Conservation (phyloP, 2,113 vertebrate species). For the Synchiropus splendidus region DNA sequence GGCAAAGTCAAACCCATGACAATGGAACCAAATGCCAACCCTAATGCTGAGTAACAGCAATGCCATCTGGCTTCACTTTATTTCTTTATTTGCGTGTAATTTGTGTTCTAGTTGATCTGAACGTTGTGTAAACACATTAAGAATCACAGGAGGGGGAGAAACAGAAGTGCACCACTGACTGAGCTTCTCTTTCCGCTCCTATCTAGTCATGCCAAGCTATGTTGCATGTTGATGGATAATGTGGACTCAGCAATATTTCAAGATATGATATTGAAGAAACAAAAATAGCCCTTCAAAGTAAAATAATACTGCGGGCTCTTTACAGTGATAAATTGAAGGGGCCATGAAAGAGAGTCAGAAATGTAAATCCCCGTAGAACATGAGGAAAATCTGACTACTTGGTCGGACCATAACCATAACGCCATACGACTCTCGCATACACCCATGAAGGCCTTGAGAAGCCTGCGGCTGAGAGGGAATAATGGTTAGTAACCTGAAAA, state of each 20-base stretch:
- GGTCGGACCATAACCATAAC: conserved; percentile 41
- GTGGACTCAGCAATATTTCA: conserved; percentile 50
- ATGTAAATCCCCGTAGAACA: conserved; percentile 42
- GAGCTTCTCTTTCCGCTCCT: neutral
- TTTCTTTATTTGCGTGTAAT: conserved; percentile 45
- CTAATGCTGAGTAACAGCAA: conserved; percentile 41
- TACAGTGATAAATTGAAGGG: conserved; percentile 50
- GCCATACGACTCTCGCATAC: conserved; percentile 6
- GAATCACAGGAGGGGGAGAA: conserved; percentile 15
- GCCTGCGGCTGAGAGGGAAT: conserved; percentile 44
- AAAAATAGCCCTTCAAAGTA: conserved; percentile 31
- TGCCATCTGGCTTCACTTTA: conserved; percentile 48
- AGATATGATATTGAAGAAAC: conserved; percentile 38
- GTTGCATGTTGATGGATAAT: conserved; percentile 34
- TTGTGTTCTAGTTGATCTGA: conserved; percentile 37
- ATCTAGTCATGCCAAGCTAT: too few species aligned
- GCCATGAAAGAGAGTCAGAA: conserved; percentile 47
- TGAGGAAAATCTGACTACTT: conserved; percentile 41
- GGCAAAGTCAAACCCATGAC: conserved; percentile 30
- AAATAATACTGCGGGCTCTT: conserved; percentile 44
- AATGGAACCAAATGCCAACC: conserved; percentile 30
- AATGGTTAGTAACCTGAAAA: conserved; percentile 64
- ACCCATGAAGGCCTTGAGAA: conserved; percentile 41
- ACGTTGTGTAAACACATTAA: conserved; percentile 45
- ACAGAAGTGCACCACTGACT: conserved; percentile 3